Conservation (phyloP, 2,113 vertebrate genomes). For the Cranoglanis bouderius region DNA sequence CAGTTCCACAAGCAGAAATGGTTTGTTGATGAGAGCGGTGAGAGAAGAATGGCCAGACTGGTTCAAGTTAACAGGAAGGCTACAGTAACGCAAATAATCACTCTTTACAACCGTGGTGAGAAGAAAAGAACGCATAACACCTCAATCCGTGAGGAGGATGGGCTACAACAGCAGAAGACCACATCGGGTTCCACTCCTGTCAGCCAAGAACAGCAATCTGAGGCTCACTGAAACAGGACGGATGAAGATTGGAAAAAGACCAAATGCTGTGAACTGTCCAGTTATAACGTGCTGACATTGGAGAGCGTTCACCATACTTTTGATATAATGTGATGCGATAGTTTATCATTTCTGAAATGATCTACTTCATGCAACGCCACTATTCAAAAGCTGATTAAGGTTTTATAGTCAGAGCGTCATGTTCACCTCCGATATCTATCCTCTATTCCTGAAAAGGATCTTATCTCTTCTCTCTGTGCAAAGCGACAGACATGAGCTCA, state of each 20-base stretch:
- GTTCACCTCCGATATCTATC: slow-evolving; percentile 49
- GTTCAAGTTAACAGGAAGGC: not conserved
- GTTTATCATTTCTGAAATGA: not conserved
- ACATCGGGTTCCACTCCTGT: not conserved
- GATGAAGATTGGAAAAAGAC: not conserved
- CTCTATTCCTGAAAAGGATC: slow-evolving; percentile 11
- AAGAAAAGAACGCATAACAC: not conserved
- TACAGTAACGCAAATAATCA: not conserved
- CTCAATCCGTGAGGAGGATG: not conserved
- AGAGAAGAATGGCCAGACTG: not conserved
- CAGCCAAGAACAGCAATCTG: not conserved
- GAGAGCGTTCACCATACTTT: not conserved
- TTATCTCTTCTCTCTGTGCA: slow-evolving; percentile 50
- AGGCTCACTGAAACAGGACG: not conserved
- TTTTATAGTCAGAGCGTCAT: not conserved
- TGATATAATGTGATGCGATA: not conserved
- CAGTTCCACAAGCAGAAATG: not conserved
- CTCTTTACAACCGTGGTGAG: not conserved
- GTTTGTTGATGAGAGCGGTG: not conserved
- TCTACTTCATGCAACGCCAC: not conserved
- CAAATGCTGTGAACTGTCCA: not conserved
- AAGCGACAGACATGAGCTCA: slow-evolving; percentile 50
- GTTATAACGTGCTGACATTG: not conserved
- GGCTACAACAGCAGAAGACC: not conserved
- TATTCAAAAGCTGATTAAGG: not conserved